phyloP scores from a whole-genome alignment of 2,797 vertebrate genomes.

The Brotula barbata region DNA sequence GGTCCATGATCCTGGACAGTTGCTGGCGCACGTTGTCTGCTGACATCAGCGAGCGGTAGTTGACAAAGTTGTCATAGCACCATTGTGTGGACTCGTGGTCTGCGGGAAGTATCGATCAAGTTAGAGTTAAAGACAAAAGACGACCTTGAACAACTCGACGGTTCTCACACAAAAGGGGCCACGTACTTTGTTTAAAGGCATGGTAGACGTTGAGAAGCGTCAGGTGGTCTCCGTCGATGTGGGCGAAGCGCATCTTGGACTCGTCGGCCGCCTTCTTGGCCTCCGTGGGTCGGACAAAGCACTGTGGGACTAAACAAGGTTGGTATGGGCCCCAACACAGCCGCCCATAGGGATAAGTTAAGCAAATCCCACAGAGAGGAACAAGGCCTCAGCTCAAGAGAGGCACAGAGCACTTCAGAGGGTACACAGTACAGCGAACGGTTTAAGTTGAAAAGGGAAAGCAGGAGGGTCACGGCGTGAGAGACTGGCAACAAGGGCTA shows the following conservation, averaged over 20 bases:
- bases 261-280: conserved; percentile 99
- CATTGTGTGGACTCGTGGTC: conserved; percentile 99
- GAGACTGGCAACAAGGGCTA: conserved; percentile 59
- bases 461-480: conserved; percentile 69
- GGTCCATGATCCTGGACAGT: conserved; percentile 92
- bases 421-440: conserved; percentile 90
- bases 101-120: too few species aligned
- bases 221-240: conserved; percentile 99
- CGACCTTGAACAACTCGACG: too few species aligned
- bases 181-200: conserved; percentile 98
- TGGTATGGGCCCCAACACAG: conserved; percentile 99
- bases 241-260: conserved; percentile 99
- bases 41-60: conserved; percentile 99
- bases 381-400: conserved; percentile 89
- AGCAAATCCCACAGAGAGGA: conserved; percentile 92
- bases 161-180: too few species aligned
- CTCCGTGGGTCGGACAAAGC: conserved; percentile 99
- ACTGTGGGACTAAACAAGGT: conserved; percentile 99
- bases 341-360: conserved; percentile 99
- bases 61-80: conserved; percentile 99
- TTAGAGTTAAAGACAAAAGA: too few species aligned
- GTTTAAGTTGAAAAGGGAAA: conserved; percentile 76
- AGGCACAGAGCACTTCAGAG: conserved; percentile 93
- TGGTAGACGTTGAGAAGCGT: conserved; percentile 99
- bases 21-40: conserved; percentile 99